phyloP scores from a whole-genome alignment of 2,888 invertebrate species.

The Dione vanillae region DNA sequence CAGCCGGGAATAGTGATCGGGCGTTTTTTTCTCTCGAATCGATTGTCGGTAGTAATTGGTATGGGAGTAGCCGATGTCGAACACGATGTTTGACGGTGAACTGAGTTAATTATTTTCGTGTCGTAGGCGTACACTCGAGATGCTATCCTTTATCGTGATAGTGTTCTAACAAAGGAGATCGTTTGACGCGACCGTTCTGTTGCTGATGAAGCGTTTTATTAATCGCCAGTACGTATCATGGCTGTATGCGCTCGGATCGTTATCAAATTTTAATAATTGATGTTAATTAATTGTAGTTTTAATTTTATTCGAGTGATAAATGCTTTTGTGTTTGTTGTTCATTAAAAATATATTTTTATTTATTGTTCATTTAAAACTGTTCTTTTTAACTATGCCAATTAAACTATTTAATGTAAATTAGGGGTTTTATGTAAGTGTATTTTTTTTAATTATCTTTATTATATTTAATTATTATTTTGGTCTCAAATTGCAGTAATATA shows the following conservation, averaged over 20 bases:
- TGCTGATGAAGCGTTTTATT: constrained; percentile 51
- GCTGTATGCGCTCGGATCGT: constrained; percentile 23
- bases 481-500: not conserved
- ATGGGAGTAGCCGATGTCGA: constrained; percentile 81
- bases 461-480: not conserved
- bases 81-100: constrained; percentile 79
- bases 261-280: constrained; percentile 28
- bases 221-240: constrained; percentile 24
- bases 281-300: constrained; percentile 20
- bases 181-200: constrained; percentile 59
- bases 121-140: constrained; percentile 77
- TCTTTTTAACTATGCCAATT: too few relatives aligned
- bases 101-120: constrained; percentile 82
- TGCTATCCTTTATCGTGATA: constrained; percentile 71
- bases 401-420: not conserved
- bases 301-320: constrained; percentile 11
- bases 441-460: too few relatives aligned
- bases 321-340: constrained; percentile 15
- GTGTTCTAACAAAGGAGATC: constrained; percentile 67
- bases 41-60: constrained; percentile 81
- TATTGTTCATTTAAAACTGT: not conserved
- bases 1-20: constrained; percentile 69
- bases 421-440: too few relatives aligned
- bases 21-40: constrained; percentile 70
- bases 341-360: not conserved